phyloP scores from a whole-genome alignment of 2,797 vertebrate species.

The Enteromius trimaculatus region DNA sequence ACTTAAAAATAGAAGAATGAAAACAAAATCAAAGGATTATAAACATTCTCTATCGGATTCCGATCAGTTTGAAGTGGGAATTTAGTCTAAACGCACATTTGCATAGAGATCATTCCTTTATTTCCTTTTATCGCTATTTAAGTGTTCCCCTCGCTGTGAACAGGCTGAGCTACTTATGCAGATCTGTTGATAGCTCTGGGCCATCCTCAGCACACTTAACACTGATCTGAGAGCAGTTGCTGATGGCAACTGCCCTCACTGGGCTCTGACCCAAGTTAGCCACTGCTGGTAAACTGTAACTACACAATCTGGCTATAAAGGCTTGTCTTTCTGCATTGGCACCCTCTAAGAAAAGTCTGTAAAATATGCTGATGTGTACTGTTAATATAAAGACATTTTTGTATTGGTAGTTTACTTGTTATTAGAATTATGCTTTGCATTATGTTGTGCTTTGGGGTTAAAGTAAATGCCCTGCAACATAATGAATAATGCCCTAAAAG shows the following conservation, averaged over 20 bases:
- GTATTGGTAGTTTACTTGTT: background rate
- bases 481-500: too few relatives aligned
- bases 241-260: slow-evolving; percentile 18
- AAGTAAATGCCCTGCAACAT: too few relatives aligned
- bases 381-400: background rate
- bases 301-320: background rate
- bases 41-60: slow-evolving; percentile 21
- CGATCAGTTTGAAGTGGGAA: slow-evolving; percentile 19
- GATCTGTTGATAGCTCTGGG: slow-evolving; percentile 30
- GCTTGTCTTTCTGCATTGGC: background rate
- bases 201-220: slow-evolving; percentile 16
- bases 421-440: background rate
- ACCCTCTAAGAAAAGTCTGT: background rate
- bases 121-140: slow-evolving; percentile 36
- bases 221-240: slow-evolving; percentile 30
- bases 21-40: slow-evolving; percentile 29
- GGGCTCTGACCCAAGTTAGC: background rate
- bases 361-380: background rate
- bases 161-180: slow-evolving; percentile 22
- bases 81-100: slow-evolving; percentile 34
- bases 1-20: slow-evolving; percentile 18
- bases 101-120: slow-evolving; percentile 25
- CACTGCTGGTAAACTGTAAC: background rate
- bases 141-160: slow-evolving; percentile 33
- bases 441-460: too few relatives aligned